Evolutionary conservation across 1,140 invertebrate species (phyloP).

Genomic region (Amphibalanus amphitrite): DNA sequence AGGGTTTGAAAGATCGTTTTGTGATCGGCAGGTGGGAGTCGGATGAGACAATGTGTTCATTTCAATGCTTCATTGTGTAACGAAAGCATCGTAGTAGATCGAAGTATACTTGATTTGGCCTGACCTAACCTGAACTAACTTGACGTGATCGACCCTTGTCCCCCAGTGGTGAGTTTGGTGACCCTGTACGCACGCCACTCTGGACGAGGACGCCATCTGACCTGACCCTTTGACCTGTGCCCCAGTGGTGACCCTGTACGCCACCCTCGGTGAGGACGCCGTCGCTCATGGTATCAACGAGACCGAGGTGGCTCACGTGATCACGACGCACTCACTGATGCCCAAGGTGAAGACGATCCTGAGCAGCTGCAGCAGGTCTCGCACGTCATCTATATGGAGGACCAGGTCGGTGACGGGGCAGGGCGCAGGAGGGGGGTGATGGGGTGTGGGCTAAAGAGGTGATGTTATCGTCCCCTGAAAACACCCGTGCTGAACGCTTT

Average conservation of each 20-base stretch:
- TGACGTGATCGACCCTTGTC: too few species aligned
- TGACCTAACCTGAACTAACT: too few species aligned
- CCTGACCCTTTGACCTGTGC: background rate
- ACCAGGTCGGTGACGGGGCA: conserved; percentile 10
- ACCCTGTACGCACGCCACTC: background rate
- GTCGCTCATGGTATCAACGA: conserved; percentile 90
- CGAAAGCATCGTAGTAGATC: too few species aligned
- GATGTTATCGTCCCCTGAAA: too few species aligned
- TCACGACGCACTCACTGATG: conserved; percentile 72
- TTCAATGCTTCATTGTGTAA: too few species aligned
- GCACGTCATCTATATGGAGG: conserved; percentile 15
- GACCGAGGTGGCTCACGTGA: conserved; percentile 63
- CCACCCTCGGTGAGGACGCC: conserved; percentile 89
- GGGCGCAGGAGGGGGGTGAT: too few species aligned
- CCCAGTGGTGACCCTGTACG: conserved; percentile 84
- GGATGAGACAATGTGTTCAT: too few species aligned
- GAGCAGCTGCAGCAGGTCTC: conserved; percentile 19
- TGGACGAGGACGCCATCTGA: background rate
- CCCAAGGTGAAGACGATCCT: conserved; percentile 72
- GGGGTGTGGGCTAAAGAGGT: too few species aligned
- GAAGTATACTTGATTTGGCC: too few species aligned
- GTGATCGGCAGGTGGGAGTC: too few species aligned
- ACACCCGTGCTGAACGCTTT: too few species aligned
- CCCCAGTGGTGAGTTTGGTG: background rate
- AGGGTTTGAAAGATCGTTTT: too few species aligned